These are phyloP conservation scores for Proteles cristata DNA, from an alignment of 2,113 vertebrate genomes.

Conservation along the genomic window DNA sequence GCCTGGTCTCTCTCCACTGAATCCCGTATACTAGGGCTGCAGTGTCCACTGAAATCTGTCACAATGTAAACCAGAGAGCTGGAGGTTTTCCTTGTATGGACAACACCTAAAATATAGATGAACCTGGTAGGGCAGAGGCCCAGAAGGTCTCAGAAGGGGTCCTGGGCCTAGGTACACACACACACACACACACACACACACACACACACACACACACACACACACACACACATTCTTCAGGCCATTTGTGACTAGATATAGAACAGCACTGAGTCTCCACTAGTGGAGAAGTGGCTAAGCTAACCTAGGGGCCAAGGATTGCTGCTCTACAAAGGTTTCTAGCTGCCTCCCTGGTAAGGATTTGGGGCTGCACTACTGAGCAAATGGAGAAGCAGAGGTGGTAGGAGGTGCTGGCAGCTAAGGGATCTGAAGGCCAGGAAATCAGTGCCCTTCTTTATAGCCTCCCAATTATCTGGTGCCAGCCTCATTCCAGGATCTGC, in stretches of 20 bases:
- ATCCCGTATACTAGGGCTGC: background rate
- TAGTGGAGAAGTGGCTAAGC: background rate
- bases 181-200: background rate
- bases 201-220: background rate
- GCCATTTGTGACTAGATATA: background rate
- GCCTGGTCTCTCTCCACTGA: too few species aligned
- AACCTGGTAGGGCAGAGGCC: background rate
- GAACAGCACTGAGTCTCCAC: background rate
- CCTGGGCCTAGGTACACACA: background rate
- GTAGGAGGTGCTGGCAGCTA: background rate
- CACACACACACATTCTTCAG: background rate
- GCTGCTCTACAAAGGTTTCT: too few species aligned
- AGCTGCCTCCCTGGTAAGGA: background rate
- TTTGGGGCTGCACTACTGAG: too few species aligned
- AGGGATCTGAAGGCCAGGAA: background rate
- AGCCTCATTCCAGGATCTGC: background rate
- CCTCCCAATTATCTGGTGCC: background rate
- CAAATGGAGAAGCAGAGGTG: background rate
- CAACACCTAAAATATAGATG: background rate
- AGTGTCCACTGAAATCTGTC: background rate
- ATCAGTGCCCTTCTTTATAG: rapidly evolving
- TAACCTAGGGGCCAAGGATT: too few species aligned
- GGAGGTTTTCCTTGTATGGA: background rate
- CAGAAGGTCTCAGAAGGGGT: too few species aligned
- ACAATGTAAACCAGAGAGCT: background rate